Base-by-base conservation (phyloP, 2,888 invertebrate species). In the Dasypolia templi region DNA sequence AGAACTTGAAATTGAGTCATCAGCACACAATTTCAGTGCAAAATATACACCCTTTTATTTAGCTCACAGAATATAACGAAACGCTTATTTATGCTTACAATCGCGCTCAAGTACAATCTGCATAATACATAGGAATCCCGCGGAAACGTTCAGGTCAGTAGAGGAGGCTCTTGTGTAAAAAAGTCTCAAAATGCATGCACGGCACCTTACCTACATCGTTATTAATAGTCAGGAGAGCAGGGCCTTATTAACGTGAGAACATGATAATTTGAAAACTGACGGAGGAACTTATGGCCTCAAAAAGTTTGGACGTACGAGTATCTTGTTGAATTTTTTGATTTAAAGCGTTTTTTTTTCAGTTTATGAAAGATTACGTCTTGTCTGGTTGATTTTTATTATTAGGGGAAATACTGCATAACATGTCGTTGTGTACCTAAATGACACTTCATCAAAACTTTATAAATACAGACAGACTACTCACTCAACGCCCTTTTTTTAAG, bases 131-230 rank as follows among this genome's bases (percentile, higher is more conserved):
- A 55, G 35, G 35, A 77, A 84, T 67, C 44, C 61, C 55, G 59
- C 53, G 59, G n/a, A 72, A 81, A 77, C 39, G 56, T 82, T 72
- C 61, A 64, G 70, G 70, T 71, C 17, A 70, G 69, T 72, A 17
- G 58, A 79, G 62, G 51, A 65, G n/a, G 39, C 55, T 66, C 35
- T 69, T 77, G 59, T 64, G 12, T 62, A 69, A 82, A 83, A n/a
- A 76, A 77, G 66, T 76, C 71, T 86, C 71, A 83, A 84, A 85
- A 87, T 87, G 77, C 82, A 84, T 82, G 76, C 62, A 72, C 55
- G 51, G 44, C 68, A 65, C 53, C 75, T 79, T 73, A 79, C 76
- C 73, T 68, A 79, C 68, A 71, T 82, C 68, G 73, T 83, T 70
- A 71, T 81, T 81, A 81, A 75, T 63, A 78, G 68, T 62, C 63